A percentile compares a stretch with the other conserved stretches of the same genome.
phyloP scores from a whole-genome alignment of 2,797 vertebrate genomes.

The Podargus strigoides region DNA sequence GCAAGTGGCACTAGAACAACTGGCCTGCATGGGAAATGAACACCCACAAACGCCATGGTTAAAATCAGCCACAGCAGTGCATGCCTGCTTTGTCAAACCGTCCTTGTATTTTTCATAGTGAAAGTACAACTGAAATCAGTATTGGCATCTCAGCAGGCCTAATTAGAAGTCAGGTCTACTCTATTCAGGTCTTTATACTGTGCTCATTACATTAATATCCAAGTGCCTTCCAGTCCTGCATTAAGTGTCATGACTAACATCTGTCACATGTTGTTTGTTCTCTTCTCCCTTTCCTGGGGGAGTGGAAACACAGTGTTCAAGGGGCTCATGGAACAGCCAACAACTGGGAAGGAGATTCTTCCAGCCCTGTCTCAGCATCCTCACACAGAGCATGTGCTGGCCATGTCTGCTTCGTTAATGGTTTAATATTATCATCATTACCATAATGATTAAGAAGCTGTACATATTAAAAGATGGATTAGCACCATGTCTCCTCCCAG shows the following conservation, averaged over 20 bases:
- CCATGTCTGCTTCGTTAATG: background rate
- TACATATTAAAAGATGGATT: background rate
- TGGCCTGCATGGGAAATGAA: background rate
- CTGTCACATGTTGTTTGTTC: background rate
- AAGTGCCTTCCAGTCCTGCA: conserved; percentile 7
- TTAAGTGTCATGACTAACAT: background rate
- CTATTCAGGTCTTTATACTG: background rate
- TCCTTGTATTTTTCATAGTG: background rate
- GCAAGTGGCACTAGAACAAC: background rate
- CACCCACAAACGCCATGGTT: background rate
- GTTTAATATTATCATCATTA: background rate
- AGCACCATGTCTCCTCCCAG: background rate
- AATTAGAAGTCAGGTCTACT: conserved; percentile 10
- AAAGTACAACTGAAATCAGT: background rate
- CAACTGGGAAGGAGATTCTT: background rate
- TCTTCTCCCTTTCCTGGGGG: background rate
- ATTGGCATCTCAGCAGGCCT: background rate
- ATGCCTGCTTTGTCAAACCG: background rate
- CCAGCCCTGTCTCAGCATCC: background rate
- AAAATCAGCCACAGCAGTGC: background rate
- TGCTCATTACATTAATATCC: background rate
- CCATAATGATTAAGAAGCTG: background rate
- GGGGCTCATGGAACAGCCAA: background rate
- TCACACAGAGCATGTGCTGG: background rate
- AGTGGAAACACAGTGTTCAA: background rate